A percentile compares a stretch with the other conserved stretches of the same genome.
These are phyloP conservation scores for Oxystoma pomonae DNA, from an alignment of 2,888 invertebrate species.

Conservation along the genomic window DNA sequence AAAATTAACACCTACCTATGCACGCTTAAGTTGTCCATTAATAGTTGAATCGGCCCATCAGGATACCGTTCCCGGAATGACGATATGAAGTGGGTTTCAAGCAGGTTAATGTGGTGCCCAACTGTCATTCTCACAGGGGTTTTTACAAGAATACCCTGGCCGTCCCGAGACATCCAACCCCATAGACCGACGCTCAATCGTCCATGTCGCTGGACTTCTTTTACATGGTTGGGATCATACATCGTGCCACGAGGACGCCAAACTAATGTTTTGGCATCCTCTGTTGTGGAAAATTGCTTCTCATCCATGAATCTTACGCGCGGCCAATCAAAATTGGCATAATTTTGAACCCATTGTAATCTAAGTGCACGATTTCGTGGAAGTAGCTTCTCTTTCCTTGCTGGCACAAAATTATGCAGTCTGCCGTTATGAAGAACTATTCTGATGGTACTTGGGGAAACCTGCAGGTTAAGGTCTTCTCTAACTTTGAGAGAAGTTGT, in stretches of 20 bases:
- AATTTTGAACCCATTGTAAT: not conserved
- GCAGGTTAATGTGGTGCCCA: not conserved
- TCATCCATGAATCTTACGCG: not conserved
- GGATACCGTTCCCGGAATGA: not conserved
- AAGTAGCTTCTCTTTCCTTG: not conserved
- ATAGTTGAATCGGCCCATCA: not conserved
- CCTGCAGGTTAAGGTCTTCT: not conserved
- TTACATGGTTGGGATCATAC: not conserved
- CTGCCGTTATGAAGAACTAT: not conserved
- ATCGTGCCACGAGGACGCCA: not conserved
- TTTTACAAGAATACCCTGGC: not conserved
- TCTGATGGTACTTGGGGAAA: not conserved
- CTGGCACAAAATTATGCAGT: not conserved
- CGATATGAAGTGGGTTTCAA: not conserved
- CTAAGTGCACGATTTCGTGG: not conserved
- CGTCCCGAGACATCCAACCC: not conserved
- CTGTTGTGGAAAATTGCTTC: not conserved
- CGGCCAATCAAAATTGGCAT: not conserved
- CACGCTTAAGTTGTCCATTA: not conserved
- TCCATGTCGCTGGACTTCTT: not conserved
- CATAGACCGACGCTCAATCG: not conserved
- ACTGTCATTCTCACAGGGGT: not conserved
- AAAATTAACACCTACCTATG: not conserved
- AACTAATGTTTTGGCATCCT: not conserved
- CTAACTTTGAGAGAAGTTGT: not conserved